Evolutionary conservation across 2,888 invertebrate genomes (phyloP).

Genomic region (Hydriomena furcata): DNA sequence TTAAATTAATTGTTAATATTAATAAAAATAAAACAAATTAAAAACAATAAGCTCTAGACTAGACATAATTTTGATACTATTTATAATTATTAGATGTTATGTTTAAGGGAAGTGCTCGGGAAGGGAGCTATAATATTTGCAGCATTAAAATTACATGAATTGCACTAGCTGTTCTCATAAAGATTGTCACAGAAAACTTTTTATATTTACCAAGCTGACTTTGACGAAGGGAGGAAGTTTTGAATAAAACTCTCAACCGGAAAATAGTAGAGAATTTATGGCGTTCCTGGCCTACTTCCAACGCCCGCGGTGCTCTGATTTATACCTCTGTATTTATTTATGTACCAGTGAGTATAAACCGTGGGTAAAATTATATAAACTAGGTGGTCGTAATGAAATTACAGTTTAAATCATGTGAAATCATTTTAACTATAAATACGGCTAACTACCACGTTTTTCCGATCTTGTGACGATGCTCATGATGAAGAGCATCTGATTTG

Average conservation of each 20-base stretch:
- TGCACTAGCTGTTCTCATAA: constrained; percentile 46
- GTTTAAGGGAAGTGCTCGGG: too few relatives aligned
- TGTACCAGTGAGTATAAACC: constrained; percentile 7
- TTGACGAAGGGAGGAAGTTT: constrained; percentile 72
- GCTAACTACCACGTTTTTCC: too few relatives aligned
- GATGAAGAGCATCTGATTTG: too few relatives aligned
- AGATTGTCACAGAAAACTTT: constrained; percentile 50
- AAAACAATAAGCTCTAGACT: too few relatives aligned
- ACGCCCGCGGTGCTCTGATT: constrained; percentile 21
- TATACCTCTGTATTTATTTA: constrained; percentile 21
- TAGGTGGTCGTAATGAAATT: background rate
- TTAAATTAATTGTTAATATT: too few relatives aligned
- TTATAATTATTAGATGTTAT: too few relatives aligned
- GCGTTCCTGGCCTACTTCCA: constrained; percentile 48
- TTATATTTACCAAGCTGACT: constrained; percentile 69
- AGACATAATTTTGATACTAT: too few relatives aligned
- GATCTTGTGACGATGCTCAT: too few relatives aligned
- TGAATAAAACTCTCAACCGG: constrained; percentile 57
- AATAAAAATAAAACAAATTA: too few relatives aligned
- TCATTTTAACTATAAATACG: too few relatives aligned
- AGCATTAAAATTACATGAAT: too few relatives aligned
- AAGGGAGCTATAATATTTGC: too few relatives aligned
- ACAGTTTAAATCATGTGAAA: background rate
- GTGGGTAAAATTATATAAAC: constrained; percentile 2
- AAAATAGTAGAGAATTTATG: constrained; percentile 51